Conservation (phyloP, 2,113 vertebrate species). For the Heterotis niloticus region DNA sequence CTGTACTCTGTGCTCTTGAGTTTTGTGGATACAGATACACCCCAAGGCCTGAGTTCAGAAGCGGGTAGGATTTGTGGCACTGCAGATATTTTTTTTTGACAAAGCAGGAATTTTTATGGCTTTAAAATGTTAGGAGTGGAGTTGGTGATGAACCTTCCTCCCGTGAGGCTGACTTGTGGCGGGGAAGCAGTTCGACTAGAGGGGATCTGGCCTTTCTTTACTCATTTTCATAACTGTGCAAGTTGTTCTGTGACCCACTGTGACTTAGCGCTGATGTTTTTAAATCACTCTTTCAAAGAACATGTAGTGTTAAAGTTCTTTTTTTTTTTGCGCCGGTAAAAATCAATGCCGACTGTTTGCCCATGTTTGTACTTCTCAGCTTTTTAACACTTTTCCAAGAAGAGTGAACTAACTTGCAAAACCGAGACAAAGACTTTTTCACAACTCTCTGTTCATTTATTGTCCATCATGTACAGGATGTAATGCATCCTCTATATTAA, state of each 20-base stretch:
- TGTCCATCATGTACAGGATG: no score
- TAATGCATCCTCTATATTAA: no score
- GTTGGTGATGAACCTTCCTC: not conserved
- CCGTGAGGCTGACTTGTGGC: not conserved
- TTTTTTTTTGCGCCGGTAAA: not conserved
- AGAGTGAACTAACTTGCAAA: no score
- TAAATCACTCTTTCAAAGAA: not conserved
- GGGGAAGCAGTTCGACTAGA: not conserved
- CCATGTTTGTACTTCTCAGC: not conserved
- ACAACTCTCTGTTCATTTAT: no score
- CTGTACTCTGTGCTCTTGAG: not conserved
- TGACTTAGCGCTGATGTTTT: not conserved
- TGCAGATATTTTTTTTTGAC: not conserved
- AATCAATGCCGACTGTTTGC: not conserved
- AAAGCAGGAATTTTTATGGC: constrained; percentile 11
- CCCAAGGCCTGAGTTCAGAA: not conserved
- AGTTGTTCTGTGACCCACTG: not conserved
- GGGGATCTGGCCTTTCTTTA: not conserved
- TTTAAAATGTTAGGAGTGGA: not conserved
- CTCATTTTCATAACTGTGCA: not conserved
- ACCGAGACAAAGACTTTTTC: no score
- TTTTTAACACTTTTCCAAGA: not conserved
- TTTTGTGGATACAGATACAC: not conserved
- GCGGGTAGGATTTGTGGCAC: not conserved
- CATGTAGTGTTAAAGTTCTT: not conserved